Base-by-base conservation (phyloP, 2,797 vertebrate genomes). In the Lutjanus argentimaculatus region DNA sequence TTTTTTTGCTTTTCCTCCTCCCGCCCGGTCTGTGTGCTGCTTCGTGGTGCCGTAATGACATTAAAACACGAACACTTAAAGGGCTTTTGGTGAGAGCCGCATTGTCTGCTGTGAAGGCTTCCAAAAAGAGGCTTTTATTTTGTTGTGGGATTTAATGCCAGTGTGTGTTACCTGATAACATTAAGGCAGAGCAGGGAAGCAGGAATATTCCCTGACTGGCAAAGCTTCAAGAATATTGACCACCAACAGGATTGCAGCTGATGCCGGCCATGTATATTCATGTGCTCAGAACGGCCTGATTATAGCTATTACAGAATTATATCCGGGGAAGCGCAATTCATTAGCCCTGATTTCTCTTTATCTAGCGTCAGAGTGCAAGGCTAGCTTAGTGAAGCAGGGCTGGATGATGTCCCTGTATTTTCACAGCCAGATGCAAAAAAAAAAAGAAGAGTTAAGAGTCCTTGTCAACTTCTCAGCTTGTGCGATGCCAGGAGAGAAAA, bases 101-200 rank as follows among this genome's bases (percentile, higher is more conserved):
- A 95, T 95, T 96, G 96, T 96, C 87, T 94, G 75, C 90, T 82
- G 86, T 88, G 91, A 93, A 95, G 93, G 93, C 94, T 96, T 95
- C 94, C 93, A 94, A 89, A 96, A 95, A 93, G 92, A 92, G 90
- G 91, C 93, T 95, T 95, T 95, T 95, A 95, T 95, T 94, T 92
- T 87, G 93, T 90, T 64, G 93, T 92, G 94, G 93, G 95, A 95
- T 96, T 95, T 95, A 95, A 96, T 93, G 93, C 94, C 94, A 94
- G 96, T 95, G 95, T 96, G 96, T 93, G 95, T 95, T 95, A 95
- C 95, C 95, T 95, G 96, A 96, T 96, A 96, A 96, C 95, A 94
- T 95, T 96, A 96, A 95, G 91, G 91, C 91, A 90, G 88, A 88
- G 91, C 87, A 72, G 84, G 81, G 88, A 90, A 87, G 89, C 90